Conservation (phyloP, 2,888 invertebrate species). For the Tigriopus californicus region DNA sequence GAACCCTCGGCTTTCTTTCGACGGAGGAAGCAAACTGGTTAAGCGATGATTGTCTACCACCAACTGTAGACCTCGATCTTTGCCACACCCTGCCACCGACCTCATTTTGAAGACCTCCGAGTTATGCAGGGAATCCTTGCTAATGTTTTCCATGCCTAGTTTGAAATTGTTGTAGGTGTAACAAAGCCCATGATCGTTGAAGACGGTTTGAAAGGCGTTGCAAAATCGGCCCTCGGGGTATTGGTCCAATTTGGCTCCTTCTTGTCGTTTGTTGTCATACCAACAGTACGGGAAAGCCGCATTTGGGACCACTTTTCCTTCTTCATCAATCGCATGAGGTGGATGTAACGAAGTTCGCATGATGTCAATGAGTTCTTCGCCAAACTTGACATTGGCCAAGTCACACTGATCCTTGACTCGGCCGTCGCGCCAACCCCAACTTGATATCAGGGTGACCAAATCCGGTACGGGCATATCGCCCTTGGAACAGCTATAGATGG, state of each 20-base stretch:
- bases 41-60: background rate
- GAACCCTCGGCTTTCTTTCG: background rate
- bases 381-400: background rate
- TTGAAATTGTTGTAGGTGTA: conserved; percentile 5
- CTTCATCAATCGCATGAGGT: background rate
- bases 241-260: background rate
- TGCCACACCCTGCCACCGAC: background rate
- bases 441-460: too few species aligned
- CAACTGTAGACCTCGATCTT: background rate
- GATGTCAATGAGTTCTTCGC: background rate
- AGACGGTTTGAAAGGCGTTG: background rate
- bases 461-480: too few species aligned
- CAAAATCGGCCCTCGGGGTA: background rate
- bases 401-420: too few species aligned
- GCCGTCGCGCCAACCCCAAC: too few species aligned
- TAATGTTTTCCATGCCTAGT: background rate
- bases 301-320: background rate
- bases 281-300: background rate
- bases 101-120: background rate
- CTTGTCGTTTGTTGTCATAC: background rate
- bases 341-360: background rate
- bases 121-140: too few species aligned
- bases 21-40: background rate
- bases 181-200: conserved; percentile 10
- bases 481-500: too few species aligned